Percentiles rank a stretch among this genome's conserved stretches.
phyloP scores from a whole-genome alignment of 2,797 vertebrate genomes.

The Erethizon dorsatum region DNA sequence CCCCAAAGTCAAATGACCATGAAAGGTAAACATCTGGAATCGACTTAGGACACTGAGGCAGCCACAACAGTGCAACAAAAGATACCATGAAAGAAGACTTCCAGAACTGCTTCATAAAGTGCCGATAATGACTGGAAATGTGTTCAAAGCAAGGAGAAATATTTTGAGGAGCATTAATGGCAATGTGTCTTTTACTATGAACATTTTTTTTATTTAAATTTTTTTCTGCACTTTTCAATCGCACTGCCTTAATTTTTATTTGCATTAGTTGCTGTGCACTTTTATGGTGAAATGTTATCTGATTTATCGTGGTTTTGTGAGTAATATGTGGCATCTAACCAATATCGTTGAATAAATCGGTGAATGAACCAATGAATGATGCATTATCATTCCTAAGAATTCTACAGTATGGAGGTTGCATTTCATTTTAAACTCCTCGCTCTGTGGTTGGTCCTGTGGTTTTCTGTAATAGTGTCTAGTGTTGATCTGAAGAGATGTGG shows the following conservation, averaged over 20 bases:
- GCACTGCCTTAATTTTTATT: not conserved
- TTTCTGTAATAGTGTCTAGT: not conserved
- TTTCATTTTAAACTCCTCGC: conserved; percentile 36
- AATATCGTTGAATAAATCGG: conserved; percentile 27
- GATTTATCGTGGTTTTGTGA: conserved; percentile 8
- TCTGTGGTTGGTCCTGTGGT: not conserved
- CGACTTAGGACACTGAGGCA: not conserved
- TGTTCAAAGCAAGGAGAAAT: not conserved
- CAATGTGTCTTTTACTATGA: not conserved
- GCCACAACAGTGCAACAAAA: not conserved
- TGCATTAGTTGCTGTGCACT: not conserved
- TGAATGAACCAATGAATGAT: not conserved
- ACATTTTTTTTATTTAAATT: not conserved
- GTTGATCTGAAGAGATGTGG: conserved; percentile 31
- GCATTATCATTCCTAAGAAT: not conserved
- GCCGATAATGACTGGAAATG: not conserved
- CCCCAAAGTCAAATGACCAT: not conserved
- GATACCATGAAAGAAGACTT: not conserved
- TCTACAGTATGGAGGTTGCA: not conserved
- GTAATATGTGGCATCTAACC: not conserved
- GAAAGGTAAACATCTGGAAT: not conserved
- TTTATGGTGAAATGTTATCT: not conserved
- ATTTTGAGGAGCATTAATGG: not conserved
- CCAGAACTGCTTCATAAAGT: not conserved
- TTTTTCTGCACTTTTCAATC: not conserved